Base-by-base conservation (phyloP, 37 sponge, comb jelly and placozoan genomes). In the Spongia lamella region DNA sequence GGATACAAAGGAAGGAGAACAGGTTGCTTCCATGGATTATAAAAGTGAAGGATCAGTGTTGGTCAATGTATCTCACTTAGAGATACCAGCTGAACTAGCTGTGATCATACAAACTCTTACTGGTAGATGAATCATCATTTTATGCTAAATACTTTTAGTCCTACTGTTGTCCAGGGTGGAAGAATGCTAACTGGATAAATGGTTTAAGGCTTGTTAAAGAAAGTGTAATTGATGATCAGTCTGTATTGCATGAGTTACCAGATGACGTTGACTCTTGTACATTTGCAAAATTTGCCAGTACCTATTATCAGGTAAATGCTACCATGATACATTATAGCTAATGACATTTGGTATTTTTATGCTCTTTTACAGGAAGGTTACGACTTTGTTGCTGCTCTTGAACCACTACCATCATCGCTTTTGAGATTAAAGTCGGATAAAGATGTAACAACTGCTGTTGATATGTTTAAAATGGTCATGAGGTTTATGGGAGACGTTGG, bases 241-340 rank as follows among this genome's bases (percentile, higher is more conserved):
- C 9, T 9, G 20, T 32, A 0, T n/a, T 26, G 15, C 29, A 53
- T 14, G 37, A 66, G 20, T 64, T 87, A 19, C 82, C 88, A 16
- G 77, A 67, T 15, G 72, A 68, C 7, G 40, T 87, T 47, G 70
- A 75, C 26, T 38, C 63, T 5, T 75, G 56, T 62, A 56, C 78
- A 3, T 87, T 87, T 49, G 33, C 33, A 15, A 87, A 87, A 63
- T 87, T 81, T 79, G 77, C 77, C 7, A 70, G 70, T 21, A 73
- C 81, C 24, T 87, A 63, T 51, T 87, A 81, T 68, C 82, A 81
- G 62, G 85, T 78, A 58, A 53, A 70, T 68, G 37, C 54, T 70
- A 9, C 79, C 72, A 11, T 68, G 85, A 40, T 26, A 50, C 51
- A 1, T 38, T 21, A 19, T 22, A 5, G 17, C 14, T 32, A 40